Evolutionary conservation across 2,797 vertebrate genomes (phyloP), one percentile per base, ranked within the genome.

Genomic region (Yasuhikotakia modesta): DNA sequence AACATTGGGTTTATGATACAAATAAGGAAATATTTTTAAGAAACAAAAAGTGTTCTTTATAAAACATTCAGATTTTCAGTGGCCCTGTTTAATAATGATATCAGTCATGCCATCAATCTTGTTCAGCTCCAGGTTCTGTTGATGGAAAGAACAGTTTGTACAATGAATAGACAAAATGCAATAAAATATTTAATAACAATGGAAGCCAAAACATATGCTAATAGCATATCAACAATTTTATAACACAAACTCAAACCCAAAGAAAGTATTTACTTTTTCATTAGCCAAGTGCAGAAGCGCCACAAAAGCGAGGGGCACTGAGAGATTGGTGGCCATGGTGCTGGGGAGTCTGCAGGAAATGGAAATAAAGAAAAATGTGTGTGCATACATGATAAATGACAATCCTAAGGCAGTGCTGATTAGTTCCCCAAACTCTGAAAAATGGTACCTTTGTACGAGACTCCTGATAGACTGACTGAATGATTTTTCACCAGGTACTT

Each of bases 241-340:
- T 14, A 65, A 14, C 22, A 66, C 8, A 19, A 11, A 22, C 5
- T 64, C 8, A 63, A 39, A 24, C 24, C 65, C 2, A 55, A 30
- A n/a, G 3, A 73, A 19, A 46, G 77, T 6, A 19, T 93, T 84
- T 83, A 98, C 97, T 94, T 97, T 98, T 88, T 99, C 97, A 39
- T 95, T 99, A 70, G 97, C 95, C 65, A 99, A 87, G 80, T 99
- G 96, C 80, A 99, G 91, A 79, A 99, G 94, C 78, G 95, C 96
- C 0, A 93, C 89, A 24, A 99, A 98, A 0, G 96, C 97, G 87
- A 98, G 82, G 0, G 97, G 95, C 21, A 96, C 91, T 0, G 97
- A 98, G 53, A 99, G 92, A 76, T 99, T 95, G 84, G 91, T 91
- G 57, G 96, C 95, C 96, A 98, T 97, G 0, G 32, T 24, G 0